A percentile compares a stretch with the other conserved stretches of the same genome.
These are phyloP conservation scores for Palythoa grandis DNA, from an alignment of 92 coral and sea anemone species.

Conservation along the genomic window DNA sequence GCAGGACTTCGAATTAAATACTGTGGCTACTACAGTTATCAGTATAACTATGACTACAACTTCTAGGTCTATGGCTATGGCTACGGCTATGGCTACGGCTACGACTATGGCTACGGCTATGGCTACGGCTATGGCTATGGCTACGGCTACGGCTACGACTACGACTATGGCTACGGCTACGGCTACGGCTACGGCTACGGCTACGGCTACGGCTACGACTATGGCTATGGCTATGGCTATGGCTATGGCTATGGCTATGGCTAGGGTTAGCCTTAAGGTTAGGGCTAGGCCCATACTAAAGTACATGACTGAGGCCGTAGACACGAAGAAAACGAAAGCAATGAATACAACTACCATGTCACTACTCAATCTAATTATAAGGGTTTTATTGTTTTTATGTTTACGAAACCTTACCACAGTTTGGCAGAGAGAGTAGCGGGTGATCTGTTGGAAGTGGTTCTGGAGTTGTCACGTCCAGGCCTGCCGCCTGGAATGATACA, in stretches of 20 bases:
- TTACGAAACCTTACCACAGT: constrained; percentile 45
- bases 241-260: background rate
- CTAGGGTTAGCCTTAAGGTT: background rate
- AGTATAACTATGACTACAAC: background rate
- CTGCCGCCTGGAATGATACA: constrained; percentile 46
- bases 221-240: background rate
- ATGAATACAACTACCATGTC: too few species aligned
- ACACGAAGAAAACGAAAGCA: too few species aligned
- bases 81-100: background rate
- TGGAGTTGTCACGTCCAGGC: constrained; percentile 53
- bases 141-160: background rate
- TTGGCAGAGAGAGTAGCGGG: constrained; percentile 36
- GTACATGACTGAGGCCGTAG: too few species aligned
- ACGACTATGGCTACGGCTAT: too few species aligned
- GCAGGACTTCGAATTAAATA: background rate
- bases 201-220: background rate
- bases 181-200: background rate
- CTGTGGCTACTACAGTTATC: background rate
- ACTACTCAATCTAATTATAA: background rate
- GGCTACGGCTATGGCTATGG: too few species aligned
- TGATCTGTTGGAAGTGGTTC: constrained; percentile 51
- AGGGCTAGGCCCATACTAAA: background rate
- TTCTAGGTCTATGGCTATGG: background rate
- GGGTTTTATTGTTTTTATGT: background rate
- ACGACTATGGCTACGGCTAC: too few species aligned